phyloP scores from a whole-genome alignment of 2,113 vertebrate species.

The Sylvicapra grimmia region DNA sequence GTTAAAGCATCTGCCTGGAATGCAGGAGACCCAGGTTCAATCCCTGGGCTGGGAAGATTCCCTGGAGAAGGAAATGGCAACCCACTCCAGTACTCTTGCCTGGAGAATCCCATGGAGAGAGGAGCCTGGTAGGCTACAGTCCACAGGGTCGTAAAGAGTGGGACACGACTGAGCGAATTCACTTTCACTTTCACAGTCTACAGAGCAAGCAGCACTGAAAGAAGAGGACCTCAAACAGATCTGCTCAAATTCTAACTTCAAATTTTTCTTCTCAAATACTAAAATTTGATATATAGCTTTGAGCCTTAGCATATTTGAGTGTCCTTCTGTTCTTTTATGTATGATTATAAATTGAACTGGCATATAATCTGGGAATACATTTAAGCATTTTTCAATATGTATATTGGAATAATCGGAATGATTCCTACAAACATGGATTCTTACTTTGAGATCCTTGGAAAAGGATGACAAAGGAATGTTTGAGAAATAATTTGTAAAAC shows the following conservation, averaged over 20 bases:
- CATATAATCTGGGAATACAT: not conserved
- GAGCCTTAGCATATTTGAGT: not conserved
- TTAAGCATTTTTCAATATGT: not conserved
- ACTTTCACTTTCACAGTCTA: not conserved
- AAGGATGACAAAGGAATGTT: not conserved
- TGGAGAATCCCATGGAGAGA: no score
- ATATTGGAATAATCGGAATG: not conserved
- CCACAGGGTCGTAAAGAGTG: accelerated
- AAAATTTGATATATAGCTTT: not conserved
- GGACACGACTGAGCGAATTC: no score
- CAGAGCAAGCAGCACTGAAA: not conserved
- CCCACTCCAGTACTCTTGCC: no score
- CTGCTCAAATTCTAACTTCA: not conserved
- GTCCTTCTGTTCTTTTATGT: not conserved
- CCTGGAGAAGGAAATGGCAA: no score
- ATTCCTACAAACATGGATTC: not conserved
- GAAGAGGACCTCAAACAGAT: not conserved
- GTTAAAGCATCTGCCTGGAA: no score
- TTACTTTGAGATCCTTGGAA: not conserved
- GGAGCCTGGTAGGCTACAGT: no score
- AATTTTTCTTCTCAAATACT: not conserved
- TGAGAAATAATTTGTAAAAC: not conserved
- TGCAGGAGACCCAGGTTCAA: no score
- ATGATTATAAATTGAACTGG: not conserved
- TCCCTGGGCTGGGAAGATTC: no score